Evolutionary conservation across 2,797 vertebrate species (phyloP).

Genomic region (Channa striata): DNA sequence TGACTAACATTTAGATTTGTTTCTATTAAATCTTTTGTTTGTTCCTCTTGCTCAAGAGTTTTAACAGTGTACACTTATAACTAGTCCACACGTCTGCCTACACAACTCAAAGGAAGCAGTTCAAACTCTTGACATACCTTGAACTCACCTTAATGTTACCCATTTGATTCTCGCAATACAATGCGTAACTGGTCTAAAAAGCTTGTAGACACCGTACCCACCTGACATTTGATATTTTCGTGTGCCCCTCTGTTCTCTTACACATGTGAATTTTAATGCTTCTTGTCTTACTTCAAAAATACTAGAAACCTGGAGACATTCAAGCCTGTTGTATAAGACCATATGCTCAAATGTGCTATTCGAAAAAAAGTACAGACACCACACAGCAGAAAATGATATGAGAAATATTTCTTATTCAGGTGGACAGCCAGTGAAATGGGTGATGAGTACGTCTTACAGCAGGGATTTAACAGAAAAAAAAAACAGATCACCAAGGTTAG

Average conservation of each 20-base stretch:
- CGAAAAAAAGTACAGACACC: constrained; percentile 47
- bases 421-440: constrained; percentile 65
- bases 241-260: background rate
- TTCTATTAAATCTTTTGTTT: background rate
- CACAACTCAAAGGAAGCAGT: background rate
- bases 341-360: constrained; percentile 5
- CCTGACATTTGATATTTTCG: constrained; percentile 3
- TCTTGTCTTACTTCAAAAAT: background rate
- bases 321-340: background rate
- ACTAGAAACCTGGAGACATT: constrained; percentile 1
- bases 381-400: constrained; percentile 58
- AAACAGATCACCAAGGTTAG: constrained; percentile 62
- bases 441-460: constrained; percentile 65
- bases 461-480: constrained; percentile 35
- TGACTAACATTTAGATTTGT: too few relatives aligned
- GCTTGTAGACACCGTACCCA: background rate
- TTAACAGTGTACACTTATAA: background rate
- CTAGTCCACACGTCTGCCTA: background rate
- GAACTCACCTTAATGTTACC: background rate
- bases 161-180: constrained; percentile 5
- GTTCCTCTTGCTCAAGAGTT: background rate
- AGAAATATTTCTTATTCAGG: constrained; percentile 73
- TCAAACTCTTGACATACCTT: background rate
- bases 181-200: background rate
- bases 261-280: background rate